A percentile compares a stretch with the other conserved stretches of the same genome.
Evolutionary conservation across 2,888 invertebrate species (phyloP).

Genomic region (Eupithecia tripunctaria): DNA sequence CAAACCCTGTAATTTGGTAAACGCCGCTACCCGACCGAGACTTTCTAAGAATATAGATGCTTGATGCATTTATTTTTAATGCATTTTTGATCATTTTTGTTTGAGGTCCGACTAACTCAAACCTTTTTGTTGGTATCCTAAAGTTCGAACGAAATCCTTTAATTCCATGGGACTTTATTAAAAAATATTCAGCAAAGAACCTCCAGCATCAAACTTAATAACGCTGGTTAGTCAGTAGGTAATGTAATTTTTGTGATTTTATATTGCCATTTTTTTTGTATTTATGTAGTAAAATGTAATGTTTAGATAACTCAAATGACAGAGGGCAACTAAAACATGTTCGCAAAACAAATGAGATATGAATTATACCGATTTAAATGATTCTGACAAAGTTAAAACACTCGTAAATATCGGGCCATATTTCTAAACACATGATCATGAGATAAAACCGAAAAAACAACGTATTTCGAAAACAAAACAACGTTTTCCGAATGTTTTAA

Average conservation of each 20-base stretch:
- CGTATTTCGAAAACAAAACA: conserved; percentile 46
- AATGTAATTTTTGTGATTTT: not conserved
- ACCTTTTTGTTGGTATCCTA: not conserved
- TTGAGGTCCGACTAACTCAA: not conserved
- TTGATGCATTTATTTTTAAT: conserved; percentile 29
- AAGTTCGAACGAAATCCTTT: not conserved
- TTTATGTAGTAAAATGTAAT: not conserved
- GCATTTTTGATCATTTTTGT: conserved; percentile 29
- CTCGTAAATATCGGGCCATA: not conserved
- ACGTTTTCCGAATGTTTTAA: conserved; percentile 47
- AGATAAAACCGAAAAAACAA: conserved; percentile 31
- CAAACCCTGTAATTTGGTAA: conserved; percentile 75
- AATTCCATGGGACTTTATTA: not conserved
- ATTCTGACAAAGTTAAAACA: not conserved
- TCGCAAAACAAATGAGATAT: not conserved
- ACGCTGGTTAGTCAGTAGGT: not conserved
- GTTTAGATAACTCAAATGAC: not conserved
- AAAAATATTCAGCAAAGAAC: not conserved
- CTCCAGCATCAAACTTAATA: not conserved
- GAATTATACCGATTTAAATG: not conserved
- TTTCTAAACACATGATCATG: conserved; percentile 15
- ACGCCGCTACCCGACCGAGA: conserved; percentile 54
- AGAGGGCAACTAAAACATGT: not conserved
- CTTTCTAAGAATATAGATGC: conserved; percentile 64
- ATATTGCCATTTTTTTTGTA: not conserved